Evolutionary conservation across 2,797 vertebrate genomes (phyloP), one percentile per base, ranked within the genome.

Genomic region (Nannoperca obscura): DNA sequence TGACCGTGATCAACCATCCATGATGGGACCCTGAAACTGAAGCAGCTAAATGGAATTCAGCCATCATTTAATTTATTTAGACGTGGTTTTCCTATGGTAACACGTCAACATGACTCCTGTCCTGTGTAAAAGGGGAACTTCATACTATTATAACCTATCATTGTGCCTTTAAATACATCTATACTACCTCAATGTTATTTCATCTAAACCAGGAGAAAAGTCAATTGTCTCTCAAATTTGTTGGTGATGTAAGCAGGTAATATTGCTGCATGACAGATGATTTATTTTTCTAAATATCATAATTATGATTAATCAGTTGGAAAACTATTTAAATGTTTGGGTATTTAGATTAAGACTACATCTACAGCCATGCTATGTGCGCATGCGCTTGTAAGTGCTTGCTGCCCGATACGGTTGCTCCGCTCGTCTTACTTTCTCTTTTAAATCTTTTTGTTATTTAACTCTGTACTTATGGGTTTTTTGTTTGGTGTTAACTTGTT

Each of bases 141-240:
- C 22, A 52, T 57, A 7, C 50, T n/a, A 7, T 22, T 15, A 5
- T 20, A 27, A 8, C 12, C 11, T 15, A 11, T 3, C 34, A 20
- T 50, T 24, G 24, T n/a, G 27, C 32, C 32, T 69, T 44, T 32
- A 63, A 49, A 49, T 38, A 38, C 44, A 57, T 40, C 32, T 46
- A 50, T 11, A 20, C 83, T 89, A 80, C 81, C 74, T 87, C 83
- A 76, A 34, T 13, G 46, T 68, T 27, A 42, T n/a, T 30, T 66
- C 27, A 50, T n/a, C 20, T 61, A 7, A 2, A 20, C 11, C 27
- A 68, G 10, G 17, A 64, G 7, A 20, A 47, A 38, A 24, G n/a
- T 58, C 12, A 64, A 22, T 17, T 32, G 3, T 53, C 42, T 42
- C 7, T 59, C 22, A 24, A 11, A 5, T 40, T 34, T 59, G 44